Conservation (phyloP, 2,113 vertebrate genomes). For the Struthio camelus region DNA sequence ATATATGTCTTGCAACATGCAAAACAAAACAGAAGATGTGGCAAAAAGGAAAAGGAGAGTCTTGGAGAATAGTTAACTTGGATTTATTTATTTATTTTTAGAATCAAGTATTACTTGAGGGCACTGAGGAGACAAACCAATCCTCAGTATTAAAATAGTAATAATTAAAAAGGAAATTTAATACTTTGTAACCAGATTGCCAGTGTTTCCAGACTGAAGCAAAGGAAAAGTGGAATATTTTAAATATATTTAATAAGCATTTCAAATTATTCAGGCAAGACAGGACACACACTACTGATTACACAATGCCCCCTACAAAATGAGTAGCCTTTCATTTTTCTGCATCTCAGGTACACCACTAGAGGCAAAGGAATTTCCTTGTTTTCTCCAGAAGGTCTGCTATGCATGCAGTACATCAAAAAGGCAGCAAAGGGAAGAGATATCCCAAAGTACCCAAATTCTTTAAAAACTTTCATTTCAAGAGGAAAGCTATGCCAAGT, state of each 20-base stretch:
- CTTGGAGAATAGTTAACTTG: neutral
- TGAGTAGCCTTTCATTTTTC: neutral
- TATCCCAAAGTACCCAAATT: neutral
- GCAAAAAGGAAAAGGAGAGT: neutral
- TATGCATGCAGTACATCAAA: fast-evolving
- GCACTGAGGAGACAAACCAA: neutral
- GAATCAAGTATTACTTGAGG: neutral
- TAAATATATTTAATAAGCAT: neutral
- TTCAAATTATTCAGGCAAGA: neutral
- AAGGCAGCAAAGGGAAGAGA: neutral
- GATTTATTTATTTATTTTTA: neutral
- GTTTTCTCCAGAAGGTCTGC: neutral
- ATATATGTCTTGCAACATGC: neutral
- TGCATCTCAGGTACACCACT: neutral
- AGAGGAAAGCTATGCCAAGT: neutral
- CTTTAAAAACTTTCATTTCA: neutral
- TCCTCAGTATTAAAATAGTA: neutral
- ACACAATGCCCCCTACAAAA: neutral
- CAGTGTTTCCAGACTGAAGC: neutral
- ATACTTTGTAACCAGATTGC: neutral
- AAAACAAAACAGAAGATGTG: neutral
- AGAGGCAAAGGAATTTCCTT: neutral
- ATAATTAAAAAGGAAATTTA: neutral
- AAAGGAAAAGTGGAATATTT: neutral
- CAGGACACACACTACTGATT: neutral